Base-by-base conservation (phyloP, 2,888 invertebrate species). In the Allolobophora icterica region DNA sequence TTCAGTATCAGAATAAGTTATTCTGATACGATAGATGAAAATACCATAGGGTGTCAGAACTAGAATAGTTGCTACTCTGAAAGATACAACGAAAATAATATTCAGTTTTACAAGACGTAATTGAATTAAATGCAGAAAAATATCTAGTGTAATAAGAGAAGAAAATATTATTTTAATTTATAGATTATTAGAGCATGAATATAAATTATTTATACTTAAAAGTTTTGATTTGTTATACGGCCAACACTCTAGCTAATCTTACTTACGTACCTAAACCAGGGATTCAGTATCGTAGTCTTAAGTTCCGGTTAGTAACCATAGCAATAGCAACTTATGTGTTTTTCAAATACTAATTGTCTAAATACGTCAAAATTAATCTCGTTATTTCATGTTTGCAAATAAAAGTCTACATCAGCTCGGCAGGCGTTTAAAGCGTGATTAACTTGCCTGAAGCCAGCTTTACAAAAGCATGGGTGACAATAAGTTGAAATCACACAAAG, bases 381-480 rank as follows among this genome's bases (percentile, higher is more conserved):
- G 19, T 71, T 71, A n/a, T 71, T 71, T 71, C 8, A 71, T 71
- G 71, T 71, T 71, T 71, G n/a, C 71, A 71, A 71, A 71, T 30
- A n/a, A 71, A 71, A 71, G 71, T 52, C 52, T 24, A 24, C 52
- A 21, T 52, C 52, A 2, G 52, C 52, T 52, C 52, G 24, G 24
- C 52, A 52, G 52, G 8, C 5, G 52, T 71, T 71, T 71, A 71
- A 71, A 71, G 71, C 71, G 71, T 71, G 30, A 71, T 71, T 71
- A n/a, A 71, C 71, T 71, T n/a, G 30, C 71, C 71, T 11, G 71
- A 30, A 71, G 30, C 71, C 71, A n/a, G 71, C 30, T 71, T n/a
- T 71, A n/a, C 8, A 71, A 52, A 71, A n/a, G 71, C 71, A 71
- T 71, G 71, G 71, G 71, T 71, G 71, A 71, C 71, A 71, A 71